Percentiles rank a stretch among this genome's conserved stretches.
Conservation (phyloP, 2,797 vertebrate genomes). For the Choloepus didactylus region DNA sequence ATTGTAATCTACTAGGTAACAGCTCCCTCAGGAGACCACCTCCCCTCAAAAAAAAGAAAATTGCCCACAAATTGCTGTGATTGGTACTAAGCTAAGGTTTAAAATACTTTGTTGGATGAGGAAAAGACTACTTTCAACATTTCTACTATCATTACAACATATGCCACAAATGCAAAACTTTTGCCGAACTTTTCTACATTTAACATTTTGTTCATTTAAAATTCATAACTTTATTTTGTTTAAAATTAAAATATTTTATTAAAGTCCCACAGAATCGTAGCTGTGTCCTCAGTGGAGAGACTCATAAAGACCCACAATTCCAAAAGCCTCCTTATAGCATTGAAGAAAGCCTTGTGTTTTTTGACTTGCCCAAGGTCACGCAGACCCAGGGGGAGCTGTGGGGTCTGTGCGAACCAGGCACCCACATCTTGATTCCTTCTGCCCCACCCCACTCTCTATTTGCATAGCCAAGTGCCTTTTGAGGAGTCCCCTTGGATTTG, state of each 20-base stretch:
- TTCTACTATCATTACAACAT: slow-evolving; percentile 45
- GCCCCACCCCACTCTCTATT: slow-evolving; percentile 78
- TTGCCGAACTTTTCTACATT: slow-evolving; percentile 81
- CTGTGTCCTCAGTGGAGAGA: not conserved
- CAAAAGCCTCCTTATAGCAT: not conserved
- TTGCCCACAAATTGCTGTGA: slow-evolving; percentile 57
- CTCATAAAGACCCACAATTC: not conserved
- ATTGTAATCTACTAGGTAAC: not conserved
- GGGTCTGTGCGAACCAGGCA: not conserved
- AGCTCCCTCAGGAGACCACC: not conserved
- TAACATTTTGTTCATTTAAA: slow-evolving; percentile 73
- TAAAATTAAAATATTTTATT: not conserved
- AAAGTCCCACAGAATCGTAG: not conserved
- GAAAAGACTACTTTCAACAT: not conserved
- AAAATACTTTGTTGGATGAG: not conserved
- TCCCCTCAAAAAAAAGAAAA: not conserved
- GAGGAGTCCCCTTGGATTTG: slow-evolving; percentile 88
- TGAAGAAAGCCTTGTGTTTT: not conserved
- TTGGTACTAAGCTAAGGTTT: slow-evolving; percentile 60
- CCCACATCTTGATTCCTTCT: slow-evolving; percentile 49
- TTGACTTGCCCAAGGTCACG: slow-evolving; percentile 10
- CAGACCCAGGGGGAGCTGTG: not conserved
- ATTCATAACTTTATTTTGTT: slow-evolving; percentile 22
- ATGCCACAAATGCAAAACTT: slow-evolving; percentile 67
- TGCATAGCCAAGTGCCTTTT: slow-evolving; percentile 90